Base-by-base conservation (phyloP, 2,888 invertebrate species). In the Latrodectus elegans region DNA sequence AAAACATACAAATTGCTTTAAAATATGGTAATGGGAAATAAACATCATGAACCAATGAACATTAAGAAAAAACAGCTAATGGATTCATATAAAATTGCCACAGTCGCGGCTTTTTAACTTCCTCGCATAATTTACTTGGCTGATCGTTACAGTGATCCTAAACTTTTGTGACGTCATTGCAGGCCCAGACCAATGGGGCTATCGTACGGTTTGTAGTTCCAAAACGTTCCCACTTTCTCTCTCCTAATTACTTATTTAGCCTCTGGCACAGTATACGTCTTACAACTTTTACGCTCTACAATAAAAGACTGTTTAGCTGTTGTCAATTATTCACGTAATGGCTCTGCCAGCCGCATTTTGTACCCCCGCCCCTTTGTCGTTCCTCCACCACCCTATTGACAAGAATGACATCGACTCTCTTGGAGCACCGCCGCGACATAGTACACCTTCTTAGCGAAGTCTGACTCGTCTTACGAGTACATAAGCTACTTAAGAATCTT, bases 251-350 rank as follows among this genome's bases (percentile, higher is more conserved):
- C 86, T 86, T 86, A 86, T 86, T 86, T 86, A 86, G 81, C 79
- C 64, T n/a, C 26, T 26, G 84, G 79, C 85, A 71, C 85, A 74
- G 60, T n/a, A 83, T 73, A 73, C 78, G 73, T 73, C 73, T 78
- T 73, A 71, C 78, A 78, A 73, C 84, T 84, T 78, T 76, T 79
- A 68, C 79, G 64, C 70, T 75, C 51, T 73, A 85, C 79, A 75
- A 85, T 86, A 86, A 86, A 86, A 86, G 86, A 81, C 86, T 86
- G 81, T 86, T 86, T 86, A 86, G 86, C 75, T 67, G 77, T 80
- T 81, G 86, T 86, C 86, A 86, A 86, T 86, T 86, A 86, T 86
- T 86, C 86, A 86, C 76, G 86, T 86, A 86, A 86, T 86, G 86
- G 86, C 81, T 38, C 76, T 77, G 76, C 71, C 72, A 76, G 86